Evolutionary conservation across 2,797 vertebrate genomes (phyloP), one percentile per base, ranked within the genome.

Genomic region (Sparidentex hasta): DNA sequence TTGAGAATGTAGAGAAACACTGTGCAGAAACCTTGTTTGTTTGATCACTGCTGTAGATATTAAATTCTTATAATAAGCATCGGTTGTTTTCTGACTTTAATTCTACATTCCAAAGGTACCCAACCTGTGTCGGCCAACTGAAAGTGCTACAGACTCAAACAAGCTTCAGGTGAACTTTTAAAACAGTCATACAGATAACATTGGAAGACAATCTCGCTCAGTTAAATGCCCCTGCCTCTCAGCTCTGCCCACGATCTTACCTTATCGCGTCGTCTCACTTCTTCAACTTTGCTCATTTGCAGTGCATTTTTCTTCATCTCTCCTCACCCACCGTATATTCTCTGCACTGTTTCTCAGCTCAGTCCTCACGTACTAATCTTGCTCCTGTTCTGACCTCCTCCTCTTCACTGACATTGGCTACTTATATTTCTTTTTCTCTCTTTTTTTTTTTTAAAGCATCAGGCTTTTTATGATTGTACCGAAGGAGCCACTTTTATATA

Each of bases 261-360:
- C 48, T 70, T 25, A 43, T 70, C 17, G 3, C 57, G 67, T 68
- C 65, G 70, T 76, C 71, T 84, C 71, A 68, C 72, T 27, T 69
- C 50, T 67, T 48, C 25, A 18, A 20, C 38, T 38, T 54, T 33
- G 38, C 44, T 62, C 43, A 74, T 56, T 74, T 87, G 69, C 46
- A 33, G 12, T 21, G 54, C 55, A 62, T 64, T 84, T 70, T 51
- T 65, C 65, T 70, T 79, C 62, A 29, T 71, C 52, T 66, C 62
- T 29, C 29, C 25, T 69, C 25, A 25, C 47, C 29, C 20, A 14
- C 41, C 16, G 5, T 76, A 47, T 66, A 1, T 74, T 74, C 47
- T 56, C 44, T 59, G 21, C 23, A 56, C 29, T 4, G 18, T 57
- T 50, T 54, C 58, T 61, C 70, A 63, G 7, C 70, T 74, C 29